Conservation (phyloP, 2,113 vertebrate genomes). For the Picathartes gymnocephalus region DNA sequence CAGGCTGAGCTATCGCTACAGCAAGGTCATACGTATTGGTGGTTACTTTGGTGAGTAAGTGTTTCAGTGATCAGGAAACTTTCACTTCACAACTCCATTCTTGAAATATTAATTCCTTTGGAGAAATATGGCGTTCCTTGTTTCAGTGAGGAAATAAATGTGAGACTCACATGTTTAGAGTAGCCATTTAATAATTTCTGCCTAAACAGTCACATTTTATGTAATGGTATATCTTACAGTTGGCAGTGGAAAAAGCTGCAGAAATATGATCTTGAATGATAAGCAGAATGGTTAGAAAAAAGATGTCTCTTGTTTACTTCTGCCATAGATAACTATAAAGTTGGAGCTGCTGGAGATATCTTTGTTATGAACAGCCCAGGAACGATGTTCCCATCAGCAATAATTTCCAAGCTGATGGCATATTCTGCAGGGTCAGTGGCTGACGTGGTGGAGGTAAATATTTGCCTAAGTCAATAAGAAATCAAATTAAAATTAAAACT, state of each 20-base stretch:
- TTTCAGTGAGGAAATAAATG: neutral
- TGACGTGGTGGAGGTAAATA: constrained; percentile 81
- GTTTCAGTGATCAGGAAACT: neutral
- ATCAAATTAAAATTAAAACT: neutral
- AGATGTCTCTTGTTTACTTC: neutral
- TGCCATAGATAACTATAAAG: constrained; percentile 71
- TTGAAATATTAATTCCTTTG: neutral
- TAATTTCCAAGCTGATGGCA: constrained; percentile 73
- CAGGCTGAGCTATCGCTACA: constrained; percentile 72
- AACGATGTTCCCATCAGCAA: constrained; percentile 73
- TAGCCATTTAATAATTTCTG: neutral
- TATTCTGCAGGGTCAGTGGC: constrained; percentile 74
- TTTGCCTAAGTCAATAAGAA: neutral
- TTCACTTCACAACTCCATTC: neutral
- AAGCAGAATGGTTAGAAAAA: neutral
- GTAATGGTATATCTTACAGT: neutral
- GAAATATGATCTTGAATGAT: neutral
- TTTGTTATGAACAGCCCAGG: constrained; percentile 79
- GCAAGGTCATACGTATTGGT: constrained; percentile 69
- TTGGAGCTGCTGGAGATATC: constrained; percentile 74
- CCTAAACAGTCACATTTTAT: neutral
- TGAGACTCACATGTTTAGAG: neutral
- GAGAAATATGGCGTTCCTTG: neutral
- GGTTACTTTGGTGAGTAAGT: constrained; percentile 74
- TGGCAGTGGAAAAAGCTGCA: neutral